phyloP scores from a whole-genome alignment of 2,113 vertebrate genomes.

The Rhinoptilus africanus region DNA sequence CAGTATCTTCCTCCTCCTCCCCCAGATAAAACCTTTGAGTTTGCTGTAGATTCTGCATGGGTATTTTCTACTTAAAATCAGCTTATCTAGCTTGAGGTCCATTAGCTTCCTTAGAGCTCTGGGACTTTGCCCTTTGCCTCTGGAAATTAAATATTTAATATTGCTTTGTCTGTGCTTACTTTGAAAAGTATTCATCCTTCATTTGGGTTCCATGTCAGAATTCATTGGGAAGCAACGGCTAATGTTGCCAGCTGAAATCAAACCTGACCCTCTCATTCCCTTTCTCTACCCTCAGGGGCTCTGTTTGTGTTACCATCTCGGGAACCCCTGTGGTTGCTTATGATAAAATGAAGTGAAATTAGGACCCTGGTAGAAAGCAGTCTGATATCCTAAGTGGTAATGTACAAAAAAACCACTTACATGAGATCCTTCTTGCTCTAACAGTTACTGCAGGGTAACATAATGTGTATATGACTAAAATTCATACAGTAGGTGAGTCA shows the following conservation, averaged over 20 bases:
- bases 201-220: slow-evolving; percentile 58
- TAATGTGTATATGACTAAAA: background rate
- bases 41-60: slow-evolving; percentile 13
- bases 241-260: slow-evolving; percentile 56
- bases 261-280: background rate
- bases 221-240: slow-evolving; percentile 50
- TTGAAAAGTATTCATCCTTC: slow-evolving; percentile 55
- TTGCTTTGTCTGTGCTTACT: slow-evolving; percentile 62
- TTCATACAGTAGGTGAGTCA: background rate
- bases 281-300: background rate
- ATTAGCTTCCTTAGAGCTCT: slow-evolving; percentile 40
- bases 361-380: slow-evolving; percentile 69
- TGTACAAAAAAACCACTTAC: slow-evolving; percentile 49
- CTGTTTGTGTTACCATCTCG: slow-evolving; percentile 72
- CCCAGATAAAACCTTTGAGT: background rate
- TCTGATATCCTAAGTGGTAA: slow-evolving; percentile 74
- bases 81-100: background rate
- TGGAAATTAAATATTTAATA: slow-evolving; percentile 75
- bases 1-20: background rate
- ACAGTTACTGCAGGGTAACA: background rate
- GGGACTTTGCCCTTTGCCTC: slow-evolving; percentile 48
- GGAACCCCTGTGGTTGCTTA: slow-evolving; percentile 65
- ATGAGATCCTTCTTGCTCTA: background rate
- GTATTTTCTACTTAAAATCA: slow-evolving; percentile 8
- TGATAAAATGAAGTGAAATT: slow-evolving; percentile 79